Conservation (phyloP, 1,140 invertebrate genomes). For the fruit fly (Drosophila melanogaster) region Release_6_plus_ISO1_MT NT_033779.5:21390001-21390500, state of each 20-base stretch:
- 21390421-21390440: slow-evolving; percentile 53
- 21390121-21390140: slow-evolving; percentile 98
- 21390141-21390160: slow-evolving; percentile 94
- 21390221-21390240: slow-evolving; percentile 38
- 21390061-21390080: slow-evolving; percentile 98
- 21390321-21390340: slow-evolving; percentile 48
- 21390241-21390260: slow-evolving; percentile 19
- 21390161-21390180: slow-evolving; percentile 22
- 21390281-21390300: slow-evolving; percentile 49
- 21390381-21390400: slow-evolving; percentile 78
- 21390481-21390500: slow-evolving; percentile 46
- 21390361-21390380: slow-evolving; percentile 66
- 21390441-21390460: slow-evolving; percentile 42
- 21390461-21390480: slow-evolving; percentile 50
- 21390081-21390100: slow-evolving; percentile 97
- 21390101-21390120: slow-evolving; percentile 93
- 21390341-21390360: slow-evolving; percentile 24
- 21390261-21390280: slow-evolving; percentile 20
- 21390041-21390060: slow-evolving; percentile 89
- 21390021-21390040: not conserved
- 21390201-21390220: slow-evolving; percentile 22
- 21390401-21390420: slow-evolving; percentile 50
- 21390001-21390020: not conserved
- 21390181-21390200: slow-evolving; percentile 10
- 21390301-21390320: slow-evolving; percentile 62